Evolutionary conservation across 2,113 vertebrate species (phyloP).

Genomic region (Paralichthys olivaceus): DNA sequence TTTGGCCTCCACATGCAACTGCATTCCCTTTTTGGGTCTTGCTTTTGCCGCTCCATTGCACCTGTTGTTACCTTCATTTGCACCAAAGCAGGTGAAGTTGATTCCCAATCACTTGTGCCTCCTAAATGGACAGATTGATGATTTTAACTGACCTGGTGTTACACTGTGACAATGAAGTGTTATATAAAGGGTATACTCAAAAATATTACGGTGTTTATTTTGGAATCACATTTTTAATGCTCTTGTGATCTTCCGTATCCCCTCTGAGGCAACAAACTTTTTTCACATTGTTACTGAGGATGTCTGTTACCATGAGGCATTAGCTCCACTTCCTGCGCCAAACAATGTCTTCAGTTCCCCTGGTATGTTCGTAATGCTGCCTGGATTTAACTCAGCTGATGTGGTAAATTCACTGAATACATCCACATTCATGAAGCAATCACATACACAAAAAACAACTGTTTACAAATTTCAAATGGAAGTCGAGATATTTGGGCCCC

Average conservation of each 20-base stretch:
- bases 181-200: no score
- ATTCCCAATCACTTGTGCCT: no score
- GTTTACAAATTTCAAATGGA: constrained; percentile 20
- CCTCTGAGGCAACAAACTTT: constrained; percentile 14
- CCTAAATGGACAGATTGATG: no score
- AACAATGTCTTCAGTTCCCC: constrained; percentile 49
- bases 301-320: constrained; percentile 38
- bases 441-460: not conserved
- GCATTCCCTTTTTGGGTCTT: no score
- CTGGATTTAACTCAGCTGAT: constrained; percentile 21
- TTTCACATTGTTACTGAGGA: constrained; percentile 36
- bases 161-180: no score
- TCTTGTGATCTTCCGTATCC: not conserved
- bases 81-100: no score
- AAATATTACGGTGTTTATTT: not conserved
- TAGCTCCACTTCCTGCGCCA: constrained; percentile 44
- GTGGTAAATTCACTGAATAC: constrained; percentile 1
- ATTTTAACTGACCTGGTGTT: no score
- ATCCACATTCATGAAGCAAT: not conserved
- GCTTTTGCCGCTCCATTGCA: no score
- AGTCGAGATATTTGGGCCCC: not conserved
- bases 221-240: not conserved
- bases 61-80: no score
- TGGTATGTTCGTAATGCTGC: constrained; percentile 56
- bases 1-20: no score